Base-by-base conservation (phyloP, 2,888 invertebrate genomes). In the Phengaris arion region DNA sequence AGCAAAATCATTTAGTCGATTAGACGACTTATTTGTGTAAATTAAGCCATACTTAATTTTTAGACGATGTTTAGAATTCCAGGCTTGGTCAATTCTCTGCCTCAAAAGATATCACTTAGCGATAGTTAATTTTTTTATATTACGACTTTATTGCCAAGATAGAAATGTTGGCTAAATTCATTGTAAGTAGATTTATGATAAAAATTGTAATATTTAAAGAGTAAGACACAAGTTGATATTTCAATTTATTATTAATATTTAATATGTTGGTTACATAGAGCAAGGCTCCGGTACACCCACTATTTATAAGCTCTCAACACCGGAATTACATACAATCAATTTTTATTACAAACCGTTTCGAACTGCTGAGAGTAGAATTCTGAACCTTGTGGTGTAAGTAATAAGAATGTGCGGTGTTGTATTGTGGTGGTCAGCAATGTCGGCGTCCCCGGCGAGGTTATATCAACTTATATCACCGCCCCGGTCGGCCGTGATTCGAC, bases 401-500 rank as follows among this genome's bases (percentile, higher is more conserved):
- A 46, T 74, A 74, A 59, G 15, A 48, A 46, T 2, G 48, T 55
- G 45, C 46, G 55, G 10, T 3, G 35, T 35, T 35, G 35, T 35
- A 35, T 35, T 72, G 15, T 51, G 48, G n/a, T 57, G 74, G 57
- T 74, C 22, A 57, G 46, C 54, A 54, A 54, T 72, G 74, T 35
- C 46, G 72, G 75, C 22, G 77, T 72, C 77, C 77, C 74, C 74
- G 77, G 51, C 76, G 75, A 78, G 79, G 78, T 72, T 77, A 68
- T 75, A 79, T 79, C 77, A 77, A 78, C 81, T 83, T 85, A 84
- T 86, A 85, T 83, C 84, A 84, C 80, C 82, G 79, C 84, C 85
- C 84, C 85, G 84, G 84, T 81, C 83, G 86, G 54, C 89, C 86
- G 83, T 86, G 88, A 78, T 79, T 77, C 75, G 75, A 77, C 64